A percentile compares a stretch with the other conserved stretches of the same genome.
Conservation (phyloP, 2,888 invertebrate species). For the Celastrina argiolus region DNA sequence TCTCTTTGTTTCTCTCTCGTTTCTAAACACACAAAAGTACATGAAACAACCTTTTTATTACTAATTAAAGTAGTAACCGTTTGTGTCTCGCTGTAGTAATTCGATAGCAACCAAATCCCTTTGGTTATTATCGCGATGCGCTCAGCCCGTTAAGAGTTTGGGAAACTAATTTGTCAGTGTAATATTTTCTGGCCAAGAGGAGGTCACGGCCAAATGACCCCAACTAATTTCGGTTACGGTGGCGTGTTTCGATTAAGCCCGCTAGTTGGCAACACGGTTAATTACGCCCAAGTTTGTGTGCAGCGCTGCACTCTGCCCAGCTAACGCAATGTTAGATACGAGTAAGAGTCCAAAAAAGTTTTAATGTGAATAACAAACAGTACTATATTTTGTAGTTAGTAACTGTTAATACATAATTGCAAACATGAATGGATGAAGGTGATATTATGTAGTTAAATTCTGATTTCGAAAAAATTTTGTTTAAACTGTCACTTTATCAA, state of each 20-base stretch:
- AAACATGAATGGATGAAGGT: too few species aligned
- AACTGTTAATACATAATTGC: too few species aligned
- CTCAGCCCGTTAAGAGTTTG: slow-evolving; percentile 5
- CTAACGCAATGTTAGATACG: too few species aligned
- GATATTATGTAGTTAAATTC: too few species aligned
- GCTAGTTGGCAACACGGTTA: background rate
- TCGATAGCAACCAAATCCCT: slow-evolving; percentile 51
- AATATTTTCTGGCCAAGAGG: slow-evolving; percentile 12
- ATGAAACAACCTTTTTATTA: slow-evolving; percentile 29
- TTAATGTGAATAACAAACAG: too few species aligned
- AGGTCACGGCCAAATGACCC: background rate
- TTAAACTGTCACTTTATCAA: too few species aligned
- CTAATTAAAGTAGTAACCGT: slow-evolving; percentile 45
- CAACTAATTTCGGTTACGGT: background rate
- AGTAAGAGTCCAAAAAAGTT: too few species aligned
- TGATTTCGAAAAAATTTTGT: too few species aligned
- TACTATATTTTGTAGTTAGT: too few species aligned
- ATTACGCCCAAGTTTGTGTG: background rate
- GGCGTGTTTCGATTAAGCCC: background rate
- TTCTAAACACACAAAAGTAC: too few species aligned
- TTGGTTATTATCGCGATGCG: slow-evolving; percentile 27
- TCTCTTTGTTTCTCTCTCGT: too few species aligned
- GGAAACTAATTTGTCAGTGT: slow-evolving; percentile 26
- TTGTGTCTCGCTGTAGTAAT: slow-evolving; percentile 56
- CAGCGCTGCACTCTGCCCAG: background rate